Evolutionary conservation across 2,797 vertebrate genomes (phyloP).

Genomic region (Tadarida brasiliensis): DNA sequence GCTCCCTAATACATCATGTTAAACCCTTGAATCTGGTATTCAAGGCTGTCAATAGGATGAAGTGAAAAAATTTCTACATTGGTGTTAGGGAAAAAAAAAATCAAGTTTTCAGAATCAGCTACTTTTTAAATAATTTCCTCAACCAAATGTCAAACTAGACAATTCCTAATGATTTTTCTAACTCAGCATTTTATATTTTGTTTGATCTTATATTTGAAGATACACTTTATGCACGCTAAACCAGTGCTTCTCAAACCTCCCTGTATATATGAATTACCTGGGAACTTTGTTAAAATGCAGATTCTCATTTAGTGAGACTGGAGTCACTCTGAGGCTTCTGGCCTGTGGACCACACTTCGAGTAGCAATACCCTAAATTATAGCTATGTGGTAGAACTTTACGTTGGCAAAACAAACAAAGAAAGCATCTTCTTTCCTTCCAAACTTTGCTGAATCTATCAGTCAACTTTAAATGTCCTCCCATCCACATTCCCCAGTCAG

Average conservation of each 20-base stretch:
- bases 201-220: background rate
- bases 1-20: background rate
- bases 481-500: background rate
- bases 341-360: background rate
- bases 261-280: background rate
- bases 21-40: background rate
- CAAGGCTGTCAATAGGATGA: background rate
- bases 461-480: background rate
- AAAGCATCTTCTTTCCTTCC: background rate
- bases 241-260: background rate
- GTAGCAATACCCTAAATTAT: background rate
- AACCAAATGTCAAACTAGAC: background rate
- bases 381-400: background rate
- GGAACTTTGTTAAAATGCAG: background rate
- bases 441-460: background rate
- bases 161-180: background rate
- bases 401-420: background rate
- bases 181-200: background rate
- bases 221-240: background rate
- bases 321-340: background rate
- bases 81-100: background rate
- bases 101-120: background rate
- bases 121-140: constrained; percentile 26
- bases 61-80: background rate
- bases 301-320: background rate